These are phyloP conservation scores for Burhinus bistriatus DNA, from an alignment of 2,113 vertebrate species.

Conservation along the genomic window DNA sequence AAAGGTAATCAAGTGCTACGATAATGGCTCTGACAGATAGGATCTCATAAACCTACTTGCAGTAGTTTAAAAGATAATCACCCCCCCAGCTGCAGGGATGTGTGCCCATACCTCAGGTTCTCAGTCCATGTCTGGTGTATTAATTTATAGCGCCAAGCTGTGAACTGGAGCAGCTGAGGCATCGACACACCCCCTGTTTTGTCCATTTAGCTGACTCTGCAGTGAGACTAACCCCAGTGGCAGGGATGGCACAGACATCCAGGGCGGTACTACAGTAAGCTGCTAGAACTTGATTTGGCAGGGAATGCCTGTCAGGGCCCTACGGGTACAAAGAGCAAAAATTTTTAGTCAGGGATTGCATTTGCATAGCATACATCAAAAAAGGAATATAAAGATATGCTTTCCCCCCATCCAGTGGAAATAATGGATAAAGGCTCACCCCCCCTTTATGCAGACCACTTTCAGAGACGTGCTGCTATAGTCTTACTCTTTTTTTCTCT, in stretches of 20 bases:
- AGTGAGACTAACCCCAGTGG: not conserved
- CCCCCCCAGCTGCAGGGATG: not conserved
- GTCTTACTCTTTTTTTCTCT: not conserved
- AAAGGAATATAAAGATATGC: not conserved
- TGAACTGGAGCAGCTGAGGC: not conserved
- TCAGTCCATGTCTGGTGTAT: not conserved
- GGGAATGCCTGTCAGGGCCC: not conserved
- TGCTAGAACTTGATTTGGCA: not conserved
- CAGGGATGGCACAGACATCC: not conserved
- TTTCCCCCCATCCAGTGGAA: not conserved
- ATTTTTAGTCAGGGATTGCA: not conserved
- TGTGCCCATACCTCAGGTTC: not conserved
- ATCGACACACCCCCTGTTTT: rapidly evolving
- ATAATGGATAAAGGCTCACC: not conserved
- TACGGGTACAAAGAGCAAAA: not conserved
- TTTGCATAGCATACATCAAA: slow-evolving; percentile 4
- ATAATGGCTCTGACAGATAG: not conserved
- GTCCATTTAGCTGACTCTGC: not conserved
- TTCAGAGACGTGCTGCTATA: not conserved
- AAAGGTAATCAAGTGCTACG: not conserved
- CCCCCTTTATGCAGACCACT: not conserved
- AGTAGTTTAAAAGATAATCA: slow-evolving; percentile 2
- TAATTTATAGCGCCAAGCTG: not conserved
- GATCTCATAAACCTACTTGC: not conserved
- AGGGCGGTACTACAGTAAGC: not conserved